Evolutionary conservation across 2,888 invertebrate species (phyloP), one percentile per base, ranked within the genome.

Genomic region (Phalera bucephala): DNA sequence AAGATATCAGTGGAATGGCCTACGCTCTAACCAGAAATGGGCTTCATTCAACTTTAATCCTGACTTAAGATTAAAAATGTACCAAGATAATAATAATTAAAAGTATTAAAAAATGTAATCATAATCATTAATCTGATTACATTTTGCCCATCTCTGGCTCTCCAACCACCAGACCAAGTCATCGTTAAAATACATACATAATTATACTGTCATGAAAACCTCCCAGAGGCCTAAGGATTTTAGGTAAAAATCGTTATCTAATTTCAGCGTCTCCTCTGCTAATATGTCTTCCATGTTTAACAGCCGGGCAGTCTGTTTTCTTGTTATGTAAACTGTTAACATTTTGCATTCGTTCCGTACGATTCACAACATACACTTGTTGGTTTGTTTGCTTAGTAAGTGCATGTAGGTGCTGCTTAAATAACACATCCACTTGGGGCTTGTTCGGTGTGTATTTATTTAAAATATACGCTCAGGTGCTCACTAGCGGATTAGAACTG

Each of bases 261-360:
- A 22, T 22, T 22, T 2, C 6, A 10, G 10, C 22, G 7, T 22
- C 22, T 1, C 10, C 4, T 10, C 22, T 22, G 22, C 1, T 5
- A 6, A n/a, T 10, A 10, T 5, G 4, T 22, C 10, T 0, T 22
- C 22, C 5, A 22, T 22, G 22, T 22, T 22, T 10, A 22, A 25
- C 12, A 25, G 11, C 12, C 12, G 12, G 7, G 25, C 25, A 25
- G 25, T 25, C 25, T 21, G 12, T 14, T 1, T 6, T 12, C 22
- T 32, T 12, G 17, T 39, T 44, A 33, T 31, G 21, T 40, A 33
- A 29, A 25, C 33, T 20, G 20, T 27, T 36, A 26, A 20, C 17
- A 25, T 30, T 25, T 26, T 6, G 12, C 25, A 25, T 25, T 25
- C 25, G 25, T 25, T 12, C 12, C 7, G 25, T 4, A 6, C 6